A percentile compares a stretch with the other conserved stretches of the same genome.
Evolutionary conservation across 1,140 invertebrate genomes (phyloP).

Genomic region (Orchestia grillus): DNA sequence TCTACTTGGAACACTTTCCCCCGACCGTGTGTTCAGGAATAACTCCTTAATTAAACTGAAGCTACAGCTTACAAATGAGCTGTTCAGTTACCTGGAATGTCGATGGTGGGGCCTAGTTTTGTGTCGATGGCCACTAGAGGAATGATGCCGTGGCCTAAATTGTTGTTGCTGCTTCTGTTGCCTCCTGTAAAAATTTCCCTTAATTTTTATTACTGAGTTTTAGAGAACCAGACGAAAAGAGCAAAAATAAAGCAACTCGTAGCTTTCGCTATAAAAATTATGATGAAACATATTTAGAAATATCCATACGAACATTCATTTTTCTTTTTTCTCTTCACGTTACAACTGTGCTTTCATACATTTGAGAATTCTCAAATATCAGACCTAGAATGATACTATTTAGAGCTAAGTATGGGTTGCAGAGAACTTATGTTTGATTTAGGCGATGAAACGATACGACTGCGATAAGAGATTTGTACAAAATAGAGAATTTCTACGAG

Average conservation of each 20-base stretch:
- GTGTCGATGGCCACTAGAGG: conserved; percentile 21
- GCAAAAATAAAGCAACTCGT: not conserved
- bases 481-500: not conserved
- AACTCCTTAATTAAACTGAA: not conserved
- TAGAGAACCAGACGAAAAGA: not conserved
- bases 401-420: not conserved
- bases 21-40: not conserved
- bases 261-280: not conserved
- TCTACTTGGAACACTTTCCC: not conserved
- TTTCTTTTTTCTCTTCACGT: not conserved
- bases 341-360: not conserved
- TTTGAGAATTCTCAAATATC: not conserved
- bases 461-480: not conserved
- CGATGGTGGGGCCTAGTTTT: not conserved
- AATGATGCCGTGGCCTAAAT: not conserved
- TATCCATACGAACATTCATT: not conserved
- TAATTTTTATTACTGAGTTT: not conserved
- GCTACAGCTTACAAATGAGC: not conserved
- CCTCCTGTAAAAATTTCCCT: not conserved
- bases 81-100: conserved; percentile 13
- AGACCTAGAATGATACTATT: not conserved
- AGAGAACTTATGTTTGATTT: not conserved
- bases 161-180: not conserved
- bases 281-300: not conserved
- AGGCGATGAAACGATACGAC: not conserved